These are phyloP conservation scores for Gadus chalcogrammus DNA, from an alignment of 2,113 vertebrate genomes.

Conservation along the genomic window DNA sequence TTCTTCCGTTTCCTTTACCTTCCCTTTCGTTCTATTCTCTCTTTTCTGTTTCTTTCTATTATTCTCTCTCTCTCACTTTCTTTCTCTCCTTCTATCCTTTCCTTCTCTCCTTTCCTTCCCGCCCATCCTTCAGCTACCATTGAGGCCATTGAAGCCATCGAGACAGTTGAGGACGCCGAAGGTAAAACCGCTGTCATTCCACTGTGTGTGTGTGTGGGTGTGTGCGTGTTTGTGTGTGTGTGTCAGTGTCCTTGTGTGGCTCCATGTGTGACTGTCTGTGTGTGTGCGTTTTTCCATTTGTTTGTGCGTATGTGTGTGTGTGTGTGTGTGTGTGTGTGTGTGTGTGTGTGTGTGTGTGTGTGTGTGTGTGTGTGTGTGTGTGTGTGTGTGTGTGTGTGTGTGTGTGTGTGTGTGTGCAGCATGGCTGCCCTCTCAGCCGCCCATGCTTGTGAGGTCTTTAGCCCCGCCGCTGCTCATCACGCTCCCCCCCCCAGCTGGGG, in stretches of 20 bases:
- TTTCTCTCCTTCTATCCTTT: not conserved
- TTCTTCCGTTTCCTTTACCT: too few relatives aligned
- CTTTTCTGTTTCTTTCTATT: not conserved
- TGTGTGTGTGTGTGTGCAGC: conserved; percentile 9
- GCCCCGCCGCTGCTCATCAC: conserved; percentile 51
- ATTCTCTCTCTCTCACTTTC: not conserved
- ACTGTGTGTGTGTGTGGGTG: conserved; percentile 33
- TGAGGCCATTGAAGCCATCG: conserved; percentile 78
- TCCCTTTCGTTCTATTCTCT: not conserved
- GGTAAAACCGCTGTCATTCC: conserved; percentile 68
- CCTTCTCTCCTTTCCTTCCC: conserved; percentile 24
- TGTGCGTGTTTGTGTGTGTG: conserved; percentile 15
- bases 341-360: not conserved
- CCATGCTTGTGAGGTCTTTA: conserved; percentile 53
- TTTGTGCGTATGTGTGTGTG: not conserved
- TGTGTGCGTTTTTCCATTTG: not conserved
- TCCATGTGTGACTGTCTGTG: not conserved
- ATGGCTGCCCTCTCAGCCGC: conserved; percentile 53
- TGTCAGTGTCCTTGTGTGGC: not conserved
- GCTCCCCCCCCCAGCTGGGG: conserved; percentile 41
- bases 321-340: not conserved
- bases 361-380: not conserved
- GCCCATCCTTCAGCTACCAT: conserved; percentile 73
- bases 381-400: not conserved
- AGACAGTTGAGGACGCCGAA: conserved; percentile 74